Evolutionary conservation across 1,140 invertebrate genomes (phyloP).

Genomic region (Brachionus rotundiformis): DNA sequence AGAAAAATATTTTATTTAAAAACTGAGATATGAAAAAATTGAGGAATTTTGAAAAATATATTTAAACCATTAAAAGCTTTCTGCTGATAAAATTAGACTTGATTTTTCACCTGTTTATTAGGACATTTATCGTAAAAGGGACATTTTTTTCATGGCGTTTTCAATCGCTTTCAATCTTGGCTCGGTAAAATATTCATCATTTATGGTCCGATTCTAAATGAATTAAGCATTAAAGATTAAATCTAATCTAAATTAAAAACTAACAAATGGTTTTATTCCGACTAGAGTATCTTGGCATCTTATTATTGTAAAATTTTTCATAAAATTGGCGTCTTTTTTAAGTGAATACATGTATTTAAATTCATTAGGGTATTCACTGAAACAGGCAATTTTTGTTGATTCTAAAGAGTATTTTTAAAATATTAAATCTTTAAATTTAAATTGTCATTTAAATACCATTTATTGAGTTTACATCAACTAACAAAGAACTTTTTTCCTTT

Average conservation of each 20-base stretch:
- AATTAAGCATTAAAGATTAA: neutral
- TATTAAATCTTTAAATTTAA: neutral
- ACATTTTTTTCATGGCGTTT: conserved; percentile 49
- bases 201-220: conserved; percentile 6
- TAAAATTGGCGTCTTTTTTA: conserved; percentile 30
- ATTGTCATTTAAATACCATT: conserved; percentile 4
- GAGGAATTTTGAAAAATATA: neutral
- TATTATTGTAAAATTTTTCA: conserved; percentile 46
- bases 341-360: conserved; percentile 52
- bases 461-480: conserved; percentile 10
- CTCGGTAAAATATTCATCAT: conserved; percentile 35
- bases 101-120: neutral
- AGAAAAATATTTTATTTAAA: neutral
- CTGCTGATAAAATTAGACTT: neutral
- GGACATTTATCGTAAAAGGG: conserved; percentile 5
- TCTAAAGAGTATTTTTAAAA: neutral
- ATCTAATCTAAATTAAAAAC: neutral
- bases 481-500: neutral
- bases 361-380: conserved; percentile 37
- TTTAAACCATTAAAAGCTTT: neutral
- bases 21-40: neutral
- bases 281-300: conserved; percentile 46
- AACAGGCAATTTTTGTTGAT: conserved; percentile 28
- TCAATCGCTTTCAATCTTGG: conserved; percentile 47
- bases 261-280: conserved; percentile 50